Base-by-base conservation (phyloP, 2,888 invertebrate species). In the Mythimna pallens region DNA sequence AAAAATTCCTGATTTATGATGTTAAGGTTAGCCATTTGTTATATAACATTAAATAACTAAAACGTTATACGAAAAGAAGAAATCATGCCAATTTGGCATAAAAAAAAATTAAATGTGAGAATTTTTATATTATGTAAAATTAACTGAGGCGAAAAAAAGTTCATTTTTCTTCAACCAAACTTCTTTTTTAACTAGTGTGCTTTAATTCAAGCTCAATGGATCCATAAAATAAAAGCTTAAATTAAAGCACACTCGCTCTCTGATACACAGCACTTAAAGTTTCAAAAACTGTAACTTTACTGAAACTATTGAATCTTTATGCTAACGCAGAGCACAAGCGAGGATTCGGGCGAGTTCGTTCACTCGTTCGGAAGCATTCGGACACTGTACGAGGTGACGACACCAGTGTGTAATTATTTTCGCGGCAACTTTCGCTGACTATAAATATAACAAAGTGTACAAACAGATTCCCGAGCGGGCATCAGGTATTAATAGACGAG, bases 361-460 rank as follows among this genome's bases (percentile, higher is more conserved):
- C 40, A 1, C 25, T 43, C n/a, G 9, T n/a, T 69, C 50, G 40
- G 62, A 20, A 54, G 43, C 17, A 52, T 17, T 61, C 14, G 59
- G 52, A 20, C 57, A 82, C 65, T 70, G 70, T 68, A 54, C 34
- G 34, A 34, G 34, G 58, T 65, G 73, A 58, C 68, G 78, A 75
- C 17, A 52, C 34, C 61, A 64, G 57, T 61, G 34, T 61, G 71
- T 83, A 69, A 83, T 75, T 71, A 78, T 75, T 78, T 80, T 57
- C 66, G 67, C 43, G 65, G 65, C 67, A 58, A 74, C 80, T 77
- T 72, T 83, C 73, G 61, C 61, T 20, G 74, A 43, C 81, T 83
- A 83, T 75, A 70, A 73, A 83, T 83, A 82, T 54, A 61, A 52
- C 14, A 36, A 55, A 57, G 62, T 50, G 61, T 69, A 62, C 67